Evolutionary conservation across 2,888 invertebrate species (phyloP).

Genomic region (Diogma glabrata): DNA sequence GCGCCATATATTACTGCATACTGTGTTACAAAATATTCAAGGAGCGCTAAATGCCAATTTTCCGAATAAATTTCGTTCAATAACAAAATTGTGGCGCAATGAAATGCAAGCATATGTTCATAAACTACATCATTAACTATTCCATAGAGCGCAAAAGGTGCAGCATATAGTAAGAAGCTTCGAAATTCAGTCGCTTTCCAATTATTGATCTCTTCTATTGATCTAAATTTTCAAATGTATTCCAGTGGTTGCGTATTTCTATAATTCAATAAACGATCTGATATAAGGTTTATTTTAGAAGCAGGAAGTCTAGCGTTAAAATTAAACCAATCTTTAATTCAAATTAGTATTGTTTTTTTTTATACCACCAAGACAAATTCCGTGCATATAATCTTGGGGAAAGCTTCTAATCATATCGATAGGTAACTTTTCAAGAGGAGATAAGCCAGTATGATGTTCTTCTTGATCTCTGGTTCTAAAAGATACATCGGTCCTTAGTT

Average conservation of each 20-base stretch:
- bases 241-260: too few relatives aligned
- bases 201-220: too few relatives aligned
- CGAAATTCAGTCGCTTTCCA: neutral
- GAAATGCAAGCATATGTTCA: neutral
- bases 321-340: conserved; percentile 1
- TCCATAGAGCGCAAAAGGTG: neutral
- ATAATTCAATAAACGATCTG: too few relatives aligned
- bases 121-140: neutral
- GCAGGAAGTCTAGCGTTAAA: neutral
- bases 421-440: neutral
- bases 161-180: neutral
- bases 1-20: neutral
- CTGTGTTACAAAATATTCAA: neutral
- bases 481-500: neutral
- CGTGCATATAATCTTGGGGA: neutral
- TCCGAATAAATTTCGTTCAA: neutral
- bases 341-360: neutral
- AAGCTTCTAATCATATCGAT: neutral
- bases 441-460: neutral
- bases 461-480: neutral
- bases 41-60: neutral
- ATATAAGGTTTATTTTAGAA: neutral
- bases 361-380: neutral
- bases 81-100: neutral
- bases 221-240: too few relatives aligned